Percentiles rank a stretch among this genome's conserved stretches.
Conservation (phyloP, 2,888 invertebrate genomes). For the Chelonus formosanus region DNA sequence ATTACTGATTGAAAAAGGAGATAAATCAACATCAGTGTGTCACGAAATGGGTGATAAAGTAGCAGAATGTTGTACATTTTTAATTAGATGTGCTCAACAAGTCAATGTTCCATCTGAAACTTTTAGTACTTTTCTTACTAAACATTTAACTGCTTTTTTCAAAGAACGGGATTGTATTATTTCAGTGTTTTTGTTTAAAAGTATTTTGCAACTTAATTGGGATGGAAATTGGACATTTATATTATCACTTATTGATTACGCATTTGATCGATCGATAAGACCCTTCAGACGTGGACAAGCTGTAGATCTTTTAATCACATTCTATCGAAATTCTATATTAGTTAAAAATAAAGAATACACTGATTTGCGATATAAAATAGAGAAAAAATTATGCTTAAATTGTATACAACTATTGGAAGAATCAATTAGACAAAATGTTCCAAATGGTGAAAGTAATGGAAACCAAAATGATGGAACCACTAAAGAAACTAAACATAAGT, state of each 20-base stretch:
- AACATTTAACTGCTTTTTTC: constrained; percentile 71
- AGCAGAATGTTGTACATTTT: constrained; percentile 72
- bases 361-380: constrained; percentile 63
- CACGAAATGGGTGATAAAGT: constrained; percentile 75
- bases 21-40: constrained; percentile 71
- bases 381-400: constrained; percentile 66
- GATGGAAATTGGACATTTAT: constrained; percentile 71
- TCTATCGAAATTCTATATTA: constrained; percentile 71
- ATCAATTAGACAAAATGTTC: constrained; percentile 53
- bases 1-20: constrained; percentile 71
- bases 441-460: constrained; percentile 46
- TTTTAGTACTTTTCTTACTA: constrained; percentile 67
- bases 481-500: constrained; percentile 69
- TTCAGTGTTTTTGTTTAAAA: constrained; percentile 74
- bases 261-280: constrained; percentile 71
- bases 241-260: constrained; percentile 68
- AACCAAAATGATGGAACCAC: constrained; percentile 38
- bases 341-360: constrained; percentile 63
- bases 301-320: constrained; percentile 72
- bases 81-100: constrained; percentile 72
- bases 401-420: constrained; percentile 63
- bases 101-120: constrained; percentile 53
- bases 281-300: constrained; percentile 76
- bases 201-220: constrained; percentile 74
- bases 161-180: constrained; percentile 72